Percentiles rank a stretch among this genome's conserved stretches.
phyloP scores from a whole-genome alignment of 2,888 invertebrate species.

The Meghimatium bilineatum region DNA sequence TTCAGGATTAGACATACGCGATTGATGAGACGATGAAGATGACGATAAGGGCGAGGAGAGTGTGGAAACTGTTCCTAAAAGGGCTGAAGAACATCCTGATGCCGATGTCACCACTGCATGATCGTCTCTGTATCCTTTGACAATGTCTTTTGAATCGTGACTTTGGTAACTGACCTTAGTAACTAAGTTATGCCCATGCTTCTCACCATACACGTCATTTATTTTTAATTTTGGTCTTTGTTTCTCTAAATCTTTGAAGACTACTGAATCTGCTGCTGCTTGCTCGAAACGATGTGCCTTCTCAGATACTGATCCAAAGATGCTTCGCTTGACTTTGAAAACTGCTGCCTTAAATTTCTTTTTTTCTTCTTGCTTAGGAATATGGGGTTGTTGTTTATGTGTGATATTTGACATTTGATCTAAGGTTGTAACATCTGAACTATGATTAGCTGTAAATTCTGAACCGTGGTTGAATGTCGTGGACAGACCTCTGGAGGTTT shows the following conservation, averaged over 20 bases:
- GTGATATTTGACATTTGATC: background rate
- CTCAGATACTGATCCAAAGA: constrained; percentile 42
- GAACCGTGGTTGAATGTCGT: background rate
- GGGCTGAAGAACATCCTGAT: background rate
- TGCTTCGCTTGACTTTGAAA: constrained; percentile 23
- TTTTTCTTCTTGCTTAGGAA: constrained; percentile 4
- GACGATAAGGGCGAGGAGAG: background rate
- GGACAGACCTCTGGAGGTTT: background rate
- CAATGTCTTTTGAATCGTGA: constrained; percentile 2
- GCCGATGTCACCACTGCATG: background rate
- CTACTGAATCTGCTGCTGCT: background rate
- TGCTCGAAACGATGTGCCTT: constrained; percentile 32
- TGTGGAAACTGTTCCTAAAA: background rate
- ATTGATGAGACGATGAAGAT: background rate
- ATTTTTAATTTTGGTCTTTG: constrained; percentile 11
- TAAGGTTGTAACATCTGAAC: background rate
- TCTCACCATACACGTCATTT: constrained; percentile 18
- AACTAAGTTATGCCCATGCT: background rate
- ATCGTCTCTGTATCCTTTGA: background rate
- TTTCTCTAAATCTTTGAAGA: constrained; percentile 6
- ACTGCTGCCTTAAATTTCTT: background rate
- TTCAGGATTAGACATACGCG: constrained; percentile 40
- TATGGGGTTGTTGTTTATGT: background rate
- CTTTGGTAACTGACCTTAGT: background rate
- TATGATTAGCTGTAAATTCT: too few relatives aligned